Conservation (phyloP, 2,888 invertebrate genomes). For the Tipula lateralis region DNA sequence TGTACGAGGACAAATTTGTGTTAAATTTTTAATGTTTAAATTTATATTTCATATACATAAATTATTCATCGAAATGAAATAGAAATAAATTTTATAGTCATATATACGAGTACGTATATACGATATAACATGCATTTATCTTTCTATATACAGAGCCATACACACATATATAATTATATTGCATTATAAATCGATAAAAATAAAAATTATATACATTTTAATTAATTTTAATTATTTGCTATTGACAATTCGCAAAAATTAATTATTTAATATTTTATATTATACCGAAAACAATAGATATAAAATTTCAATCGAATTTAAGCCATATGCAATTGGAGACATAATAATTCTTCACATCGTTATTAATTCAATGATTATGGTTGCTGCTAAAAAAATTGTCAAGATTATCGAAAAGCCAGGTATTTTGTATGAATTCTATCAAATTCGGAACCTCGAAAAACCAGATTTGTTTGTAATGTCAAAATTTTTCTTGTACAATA, state of each 20-base stretch:
- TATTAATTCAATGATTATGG: neutral
- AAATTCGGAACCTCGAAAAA: no score
- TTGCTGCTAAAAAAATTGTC: neutral
- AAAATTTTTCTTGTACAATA: neutral
- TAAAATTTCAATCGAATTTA: neutral
- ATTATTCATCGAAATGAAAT: neutral
- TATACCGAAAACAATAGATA: neutral
- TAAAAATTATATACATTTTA: neutral
- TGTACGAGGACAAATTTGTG: neutral
- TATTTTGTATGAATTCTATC: neutral
- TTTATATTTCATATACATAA: neutral
- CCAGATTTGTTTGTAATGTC: neutral
- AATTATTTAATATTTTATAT: neutral
- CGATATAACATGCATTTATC: no score
- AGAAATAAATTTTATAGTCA: neutral
- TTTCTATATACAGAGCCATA: neutral
- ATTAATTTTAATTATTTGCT: neutral
- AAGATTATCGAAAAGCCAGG: neutral
- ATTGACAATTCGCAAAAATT: neutral
- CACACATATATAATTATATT: neutral
- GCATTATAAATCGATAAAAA: neutral
- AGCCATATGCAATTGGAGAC: neutral
- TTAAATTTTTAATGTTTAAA: neutral
- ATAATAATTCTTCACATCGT: neutral
- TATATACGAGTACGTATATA: no score